Evolutionary conservation across 2,113 vertebrate genomes (phyloP).

Genomic region (Passer domesticus): DNA sequence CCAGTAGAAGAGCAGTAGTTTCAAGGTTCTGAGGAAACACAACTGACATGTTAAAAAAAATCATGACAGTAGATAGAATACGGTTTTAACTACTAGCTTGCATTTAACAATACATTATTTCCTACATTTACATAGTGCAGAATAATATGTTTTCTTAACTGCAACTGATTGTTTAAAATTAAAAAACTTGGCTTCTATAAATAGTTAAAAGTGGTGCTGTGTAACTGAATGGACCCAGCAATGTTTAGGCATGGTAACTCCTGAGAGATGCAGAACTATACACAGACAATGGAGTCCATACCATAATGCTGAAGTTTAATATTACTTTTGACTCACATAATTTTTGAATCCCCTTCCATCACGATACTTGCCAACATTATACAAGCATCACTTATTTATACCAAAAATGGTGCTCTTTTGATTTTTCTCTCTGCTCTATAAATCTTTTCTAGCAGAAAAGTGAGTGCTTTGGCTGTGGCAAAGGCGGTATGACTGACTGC

Average conservation of each 20-base stretch:
- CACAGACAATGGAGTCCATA: accelerated
- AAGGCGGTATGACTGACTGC: not conserved
- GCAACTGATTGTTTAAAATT: not conserved
- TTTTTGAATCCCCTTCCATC: not conserved
- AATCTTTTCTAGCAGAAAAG: not conserved
- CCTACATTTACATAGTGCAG: not conserved
- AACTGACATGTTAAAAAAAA: not conserved
- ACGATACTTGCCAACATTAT: not conserved
- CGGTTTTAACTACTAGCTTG: not conserved
- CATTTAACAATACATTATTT: not conserved
- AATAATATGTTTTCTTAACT: not conserved
- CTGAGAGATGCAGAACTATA: not conserved
- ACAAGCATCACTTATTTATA: not conserved
- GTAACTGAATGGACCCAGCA: not conserved
- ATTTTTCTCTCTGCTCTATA: not conserved
- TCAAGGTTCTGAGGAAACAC: not conserved
- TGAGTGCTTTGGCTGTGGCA: accelerated
- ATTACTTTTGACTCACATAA: not conserved
- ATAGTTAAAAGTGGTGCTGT: not conserved
- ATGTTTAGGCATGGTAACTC: not conserved
- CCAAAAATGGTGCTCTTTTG: not conserved
- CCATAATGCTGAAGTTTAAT: accelerated
- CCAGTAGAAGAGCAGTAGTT: not conserved
- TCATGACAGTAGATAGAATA: not conserved
- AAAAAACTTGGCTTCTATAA: not conserved